Evolutionary conservation across 1,140 invertebrate genomes (phyloP), one percentile per base, ranked within the genome.

Genomic region (Atta colombica): DNA sequence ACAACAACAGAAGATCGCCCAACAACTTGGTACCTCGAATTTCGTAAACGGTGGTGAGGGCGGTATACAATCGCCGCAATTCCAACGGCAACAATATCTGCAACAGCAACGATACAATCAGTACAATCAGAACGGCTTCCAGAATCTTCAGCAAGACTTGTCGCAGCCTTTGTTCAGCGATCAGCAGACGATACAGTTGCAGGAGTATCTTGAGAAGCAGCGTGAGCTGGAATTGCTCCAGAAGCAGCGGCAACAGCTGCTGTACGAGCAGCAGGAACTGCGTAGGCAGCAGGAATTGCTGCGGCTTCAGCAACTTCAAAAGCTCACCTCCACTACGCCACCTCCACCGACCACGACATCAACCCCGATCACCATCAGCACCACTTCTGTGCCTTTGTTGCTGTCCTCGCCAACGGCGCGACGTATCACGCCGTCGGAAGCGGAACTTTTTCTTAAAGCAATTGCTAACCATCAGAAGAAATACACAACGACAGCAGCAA

Each of bases 141-240:
- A 63, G 88, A 95, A 91, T 87, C 94, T 96, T 94, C 94, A 95
- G 94, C 90, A 93, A 71, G 86, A 96, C 90, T 71, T 95, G 87
- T 92, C 92, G 14, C 93, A 94, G 39, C 95, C 96, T 1, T 80
- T 96, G 66, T 96, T 96, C 85, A 94, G 95, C 16, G 95, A 96
- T 31, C 94, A 95, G 10, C 96, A 96, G 88, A 85, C 92, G 14
- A 63, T 96, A 3, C 95, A 96, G 63, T 91, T 96, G 0, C 95
- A 96, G 85, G 95, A 96, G 5, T 96, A 96, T 71, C 95, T 96
- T 53, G 96, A 97, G 91, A 97, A 97, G 91, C 96, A 97, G 89
- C 96, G 96, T 7, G 96, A 97, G 87, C 92, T 96, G 85, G 96
- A 97, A 89, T 89, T 96, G 2, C 65, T 95, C 0, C 92, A 94